These are phyloP conservation scores for Macrophya alboannulata DNA, from an alignment of 2,888 invertebrate genomes.

Conservation along the genomic window DNA sequence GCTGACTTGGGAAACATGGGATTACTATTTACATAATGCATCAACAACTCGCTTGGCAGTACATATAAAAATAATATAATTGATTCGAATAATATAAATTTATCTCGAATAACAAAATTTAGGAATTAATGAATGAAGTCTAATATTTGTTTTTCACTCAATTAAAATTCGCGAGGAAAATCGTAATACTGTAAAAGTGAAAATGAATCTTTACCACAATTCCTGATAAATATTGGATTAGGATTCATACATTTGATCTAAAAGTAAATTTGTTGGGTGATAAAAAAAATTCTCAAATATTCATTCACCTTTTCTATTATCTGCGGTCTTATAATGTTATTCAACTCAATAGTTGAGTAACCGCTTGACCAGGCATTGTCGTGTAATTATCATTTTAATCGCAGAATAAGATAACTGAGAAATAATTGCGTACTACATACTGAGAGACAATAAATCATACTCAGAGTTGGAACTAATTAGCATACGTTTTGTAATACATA, in stretches of 20 bases:
- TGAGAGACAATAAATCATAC: background rate
- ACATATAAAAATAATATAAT: conserved; percentile 23
- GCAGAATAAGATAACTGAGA: background rate
- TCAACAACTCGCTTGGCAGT: conserved; percentile 42
- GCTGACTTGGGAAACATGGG: conserved; percentile 36
- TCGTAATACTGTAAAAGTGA: too few relatives aligned
- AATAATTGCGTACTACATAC: conserved; percentile 6
- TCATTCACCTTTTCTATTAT: conserved; percentile 15
- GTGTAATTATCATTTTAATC: conserved; percentile 35
- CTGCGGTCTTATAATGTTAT: conserved; percentile 13
- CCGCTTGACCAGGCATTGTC: conserved; percentile 26
- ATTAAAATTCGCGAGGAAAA: background rate
- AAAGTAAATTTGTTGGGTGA: background rate
- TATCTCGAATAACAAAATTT: background rate
- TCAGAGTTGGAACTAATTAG: background rate
- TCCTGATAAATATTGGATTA: conserved; percentile 4
- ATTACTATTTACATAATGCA: conserved; percentile 49
- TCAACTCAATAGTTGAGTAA: conserved; percentile 53
- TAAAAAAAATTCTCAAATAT: background rate
- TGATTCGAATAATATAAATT: conserved; percentile 5
- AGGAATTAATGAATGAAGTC: background rate
- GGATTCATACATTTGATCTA: background rate
- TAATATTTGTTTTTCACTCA: background rate
- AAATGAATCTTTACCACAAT: background rate
- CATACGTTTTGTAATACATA: conserved; percentile 16